Percentiles rank a stretch among this genome's conserved stretches.
Evolutionary conservation across 2,888 invertebrate genomes (phyloP).

Genomic region (Drosophila barbarae): DNA sequence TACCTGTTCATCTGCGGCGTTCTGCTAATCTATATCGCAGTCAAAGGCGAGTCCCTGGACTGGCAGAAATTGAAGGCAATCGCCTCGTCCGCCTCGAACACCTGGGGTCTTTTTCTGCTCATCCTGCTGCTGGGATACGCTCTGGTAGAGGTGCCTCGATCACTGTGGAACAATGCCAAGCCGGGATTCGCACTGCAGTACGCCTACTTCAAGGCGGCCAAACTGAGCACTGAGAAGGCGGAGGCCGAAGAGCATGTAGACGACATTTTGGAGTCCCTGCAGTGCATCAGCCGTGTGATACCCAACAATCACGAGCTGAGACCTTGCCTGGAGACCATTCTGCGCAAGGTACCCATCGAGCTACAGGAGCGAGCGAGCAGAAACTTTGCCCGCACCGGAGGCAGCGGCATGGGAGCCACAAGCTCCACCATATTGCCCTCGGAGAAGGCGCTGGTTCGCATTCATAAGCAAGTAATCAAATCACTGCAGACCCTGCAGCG

Average conservation of each 20-base stretch:
- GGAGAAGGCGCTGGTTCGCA: slow-evolving; percentile 91
- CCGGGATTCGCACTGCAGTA: slow-evolving; percentile 90
- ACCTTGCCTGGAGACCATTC: slow-evolving; percentile 91
- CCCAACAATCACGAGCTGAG: slow-evolving; percentile 87
- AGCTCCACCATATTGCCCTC: slow-evolving; percentile 85
- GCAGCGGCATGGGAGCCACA: slow-evolving; percentile 79
- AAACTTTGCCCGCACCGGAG: slow-evolving; percentile 80
- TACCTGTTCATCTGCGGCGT: slow-evolving; percentile 96
- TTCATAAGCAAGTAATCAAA: slow-evolving; percentile 96
- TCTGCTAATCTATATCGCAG: slow-evolving; percentile 94
- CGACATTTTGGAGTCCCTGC: slow-evolving; percentile 94
- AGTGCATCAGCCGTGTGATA: slow-evolving; percentile 89
- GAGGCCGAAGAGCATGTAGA: slow-evolving; percentile 98
- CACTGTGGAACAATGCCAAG: slow-evolving; percentile 94
- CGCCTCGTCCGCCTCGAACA: slow-evolving; percentile 98
- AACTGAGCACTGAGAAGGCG: slow-evolving; percentile 95
- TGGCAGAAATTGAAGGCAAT: slow-evolving; percentile 97
- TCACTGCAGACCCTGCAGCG: slow-evolving; percentile 94
- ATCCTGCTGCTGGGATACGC: slow-evolving; percentile 96
- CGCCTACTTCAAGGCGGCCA: slow-evolving; percentile 96
- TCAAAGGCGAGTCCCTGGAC: slow-evolving; percentile 93
- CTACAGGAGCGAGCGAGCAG: slow-evolving; percentile 87
- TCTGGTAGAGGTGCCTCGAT: slow-evolving; percentile 95
- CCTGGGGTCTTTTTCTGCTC: slow-evolving; percentile 98
- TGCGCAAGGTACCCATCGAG: slow-evolving; percentile 91